Conservation (phyloP, 2,113 vertebrate genomes). For the Macheiramphus alcinus region DNA sequence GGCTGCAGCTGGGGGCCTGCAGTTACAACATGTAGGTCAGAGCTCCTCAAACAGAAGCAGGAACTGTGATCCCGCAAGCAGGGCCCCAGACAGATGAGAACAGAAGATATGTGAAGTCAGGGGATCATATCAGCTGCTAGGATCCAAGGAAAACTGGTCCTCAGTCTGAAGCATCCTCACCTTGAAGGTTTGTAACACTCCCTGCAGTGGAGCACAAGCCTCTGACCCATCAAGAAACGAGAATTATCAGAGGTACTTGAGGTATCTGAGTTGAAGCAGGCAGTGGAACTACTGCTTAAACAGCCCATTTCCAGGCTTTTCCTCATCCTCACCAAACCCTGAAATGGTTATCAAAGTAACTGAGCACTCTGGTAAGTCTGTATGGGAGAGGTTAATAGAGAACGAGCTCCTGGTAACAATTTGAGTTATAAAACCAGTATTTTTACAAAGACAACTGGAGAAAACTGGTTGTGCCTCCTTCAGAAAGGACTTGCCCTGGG, state of each 20-base stretch:
- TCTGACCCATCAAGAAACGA: neutral
- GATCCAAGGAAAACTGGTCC: neutral
- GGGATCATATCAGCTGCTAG: neutral
- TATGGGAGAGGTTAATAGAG: neutral
- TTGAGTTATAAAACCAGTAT: neutral
- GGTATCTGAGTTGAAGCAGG: neutral
- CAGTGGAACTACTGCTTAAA: neutral
- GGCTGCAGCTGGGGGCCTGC: neutral
- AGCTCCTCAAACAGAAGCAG: neutral
- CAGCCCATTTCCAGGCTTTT: neutral
- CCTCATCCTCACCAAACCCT: neutral
- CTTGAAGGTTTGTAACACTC: neutral
- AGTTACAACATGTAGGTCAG: neutral
- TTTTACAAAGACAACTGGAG: neutral
- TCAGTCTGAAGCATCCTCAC: neutral
- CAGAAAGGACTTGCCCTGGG: neutral
- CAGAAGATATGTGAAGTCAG: neutral
- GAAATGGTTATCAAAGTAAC: too few species aligned
- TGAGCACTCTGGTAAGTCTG: neutral
- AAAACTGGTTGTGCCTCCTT: neutral
- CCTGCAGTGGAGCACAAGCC: neutral
- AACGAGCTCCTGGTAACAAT: neutral
- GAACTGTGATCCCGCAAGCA: too few species aligned
- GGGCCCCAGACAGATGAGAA: neutral
- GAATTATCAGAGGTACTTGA: neutral